Base-by-base conservation (phyloP, 1,140 invertebrate genomes). In the Maniola jurtina region DNA sequence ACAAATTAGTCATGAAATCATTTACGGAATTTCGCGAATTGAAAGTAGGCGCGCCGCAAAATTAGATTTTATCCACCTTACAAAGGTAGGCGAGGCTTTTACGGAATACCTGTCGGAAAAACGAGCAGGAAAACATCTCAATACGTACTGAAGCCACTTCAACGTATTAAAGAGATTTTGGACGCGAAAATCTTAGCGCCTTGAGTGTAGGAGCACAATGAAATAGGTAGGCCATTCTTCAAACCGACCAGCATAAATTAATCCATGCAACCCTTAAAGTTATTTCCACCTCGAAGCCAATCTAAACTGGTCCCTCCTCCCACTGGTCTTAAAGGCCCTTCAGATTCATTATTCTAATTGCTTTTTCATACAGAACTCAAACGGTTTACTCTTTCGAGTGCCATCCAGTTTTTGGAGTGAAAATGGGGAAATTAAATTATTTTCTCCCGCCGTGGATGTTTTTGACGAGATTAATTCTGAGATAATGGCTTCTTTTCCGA, bases 291-390 rank as follows among this genome's bases (percentile, higher is more conserved):
- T 48, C n/a, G 8, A 66, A 42, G 55, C 25, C 67, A 55, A 16
- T 33, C 40, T 72, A 73, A 38, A 66, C 55, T 72, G 75, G 79
- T 71, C 56, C 47, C 47, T n/a, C 47, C 57, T 48, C 61, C 63
- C 64, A 70, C 63, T 63, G 52, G 36, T 61, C 71, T 77, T 63
- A 70, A 71, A 78, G 66, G 67, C 72, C 65, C 80, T 86, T 81
- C 75, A 83, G 79, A 77, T 85, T 89, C 83, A 89, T 89, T 89
- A 89, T 89, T 85, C 82, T 89, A 89, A 89, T 89, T 89, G 84
- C 83, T 89, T 87, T 84, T 86, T 86, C 84, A 83, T 86, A 83
- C 71, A 73, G 70, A 79, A 81, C 78, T 81, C 73, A 73, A 85
- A 83, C 76, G 79, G 80, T 80, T 79, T 81, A 81, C 80, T 84